Evolutionary conservation across 2,797 vertebrate genomes (phyloP).

Genomic region (Pachyuromys duprasi): DNA sequence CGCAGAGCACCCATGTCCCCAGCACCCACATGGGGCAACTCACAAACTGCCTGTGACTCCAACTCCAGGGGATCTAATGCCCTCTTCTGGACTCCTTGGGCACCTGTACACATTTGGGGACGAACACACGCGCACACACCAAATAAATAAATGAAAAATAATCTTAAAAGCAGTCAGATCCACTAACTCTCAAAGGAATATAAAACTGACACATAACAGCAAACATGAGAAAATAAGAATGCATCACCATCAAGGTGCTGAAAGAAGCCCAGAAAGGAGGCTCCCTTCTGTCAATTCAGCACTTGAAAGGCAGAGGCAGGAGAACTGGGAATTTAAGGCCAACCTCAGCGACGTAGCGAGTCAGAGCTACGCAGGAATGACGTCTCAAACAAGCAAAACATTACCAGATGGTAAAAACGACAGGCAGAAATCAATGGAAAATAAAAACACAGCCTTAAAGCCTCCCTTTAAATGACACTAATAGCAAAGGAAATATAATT

Average conservation of each 20-base stretch:
- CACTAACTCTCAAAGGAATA: not conserved
- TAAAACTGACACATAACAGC: not conserved
- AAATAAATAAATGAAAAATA: no score
- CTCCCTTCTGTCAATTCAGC: not conserved
- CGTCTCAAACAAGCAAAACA: constrained; percentile 4
- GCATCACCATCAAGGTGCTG: not conserved
- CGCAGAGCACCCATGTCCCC: not conserved
- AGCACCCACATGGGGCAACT: not conserved
- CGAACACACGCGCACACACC: not conserved
- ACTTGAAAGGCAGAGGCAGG: not conserved
- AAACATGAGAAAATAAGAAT: not conserved
- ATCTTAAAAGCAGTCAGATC: not conserved
- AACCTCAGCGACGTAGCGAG: not conserved
- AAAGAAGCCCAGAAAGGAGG: not conserved
- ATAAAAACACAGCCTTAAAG: not conserved
- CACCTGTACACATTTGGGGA: not conserved
- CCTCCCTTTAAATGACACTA: constrained; percentile 18
- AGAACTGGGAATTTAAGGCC: not conserved
- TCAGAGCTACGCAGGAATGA: not conserved
- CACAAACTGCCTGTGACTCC: not conserved
- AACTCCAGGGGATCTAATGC: not conserved
- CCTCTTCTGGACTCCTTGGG: not conserved
- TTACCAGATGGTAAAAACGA: constrained; percentile 17
- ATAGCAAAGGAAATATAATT: constrained; percentile 29
- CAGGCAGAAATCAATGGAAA: not conserved